A percentile compares a stretch with the other conserved stretches of the same genome.
Conservation (phyloP, 2,113 vertebrate genomes). For the Dipodomys ordii region DNA sequence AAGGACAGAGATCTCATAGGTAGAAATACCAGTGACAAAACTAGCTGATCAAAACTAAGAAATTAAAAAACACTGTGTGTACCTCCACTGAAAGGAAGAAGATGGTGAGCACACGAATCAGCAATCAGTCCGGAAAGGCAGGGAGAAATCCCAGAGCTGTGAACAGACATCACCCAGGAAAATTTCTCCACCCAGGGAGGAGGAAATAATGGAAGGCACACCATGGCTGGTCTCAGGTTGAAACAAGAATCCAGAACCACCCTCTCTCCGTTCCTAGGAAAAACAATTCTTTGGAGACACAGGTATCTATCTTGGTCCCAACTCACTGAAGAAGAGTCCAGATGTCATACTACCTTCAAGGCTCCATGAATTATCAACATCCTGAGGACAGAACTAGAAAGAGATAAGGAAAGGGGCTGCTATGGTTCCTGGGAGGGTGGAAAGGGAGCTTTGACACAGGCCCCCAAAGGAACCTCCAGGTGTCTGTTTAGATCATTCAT, state of each 20-base stretch:
- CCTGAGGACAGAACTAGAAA: neutral
- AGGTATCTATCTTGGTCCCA: neutral
- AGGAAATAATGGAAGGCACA: neutral
- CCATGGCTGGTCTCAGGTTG: neutral
- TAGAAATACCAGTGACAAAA: neutral
- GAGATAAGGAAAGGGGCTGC: neutral
- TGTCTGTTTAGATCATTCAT: neutral
- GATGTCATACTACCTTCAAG: fast-evolving
- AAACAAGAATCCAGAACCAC: neutral
- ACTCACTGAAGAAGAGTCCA: neutral
- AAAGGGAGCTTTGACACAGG: neutral
- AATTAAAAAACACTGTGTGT: fast-evolving
- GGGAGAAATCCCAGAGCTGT: neutral
- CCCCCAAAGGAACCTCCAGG: neutral
- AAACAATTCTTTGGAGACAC: neutral
- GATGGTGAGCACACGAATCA: neutral
- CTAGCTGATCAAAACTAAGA: neutral
- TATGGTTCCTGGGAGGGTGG: neutral
- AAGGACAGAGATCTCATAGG: neutral
- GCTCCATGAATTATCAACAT: neutral
- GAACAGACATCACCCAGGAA: neutral
- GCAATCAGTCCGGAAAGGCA: neutral
- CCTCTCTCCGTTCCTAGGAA: neutral
- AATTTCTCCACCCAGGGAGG: neutral
- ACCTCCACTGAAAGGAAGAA: neutral